Evolutionary conservation across 2,113 vertebrate genomes (phyloP).

Genomic region (Burhinus bistriatus): DNA sequence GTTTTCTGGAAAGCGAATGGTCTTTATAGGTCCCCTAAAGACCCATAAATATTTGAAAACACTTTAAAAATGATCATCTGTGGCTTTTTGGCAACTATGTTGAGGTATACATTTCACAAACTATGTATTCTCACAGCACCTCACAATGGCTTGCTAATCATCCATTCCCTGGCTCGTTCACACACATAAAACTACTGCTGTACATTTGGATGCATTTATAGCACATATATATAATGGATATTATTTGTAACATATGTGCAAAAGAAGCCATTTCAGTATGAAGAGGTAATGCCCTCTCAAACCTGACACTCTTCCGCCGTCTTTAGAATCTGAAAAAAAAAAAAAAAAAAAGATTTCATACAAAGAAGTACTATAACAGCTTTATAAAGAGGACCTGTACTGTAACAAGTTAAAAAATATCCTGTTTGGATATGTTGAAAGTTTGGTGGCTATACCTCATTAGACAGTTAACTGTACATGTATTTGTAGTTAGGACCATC

Average conservation of each 20-base stretch:
- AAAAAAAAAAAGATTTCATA: background rate
- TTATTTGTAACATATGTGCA: background rate
- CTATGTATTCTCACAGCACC: background rate
- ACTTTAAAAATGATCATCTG: conserved; percentile 30
- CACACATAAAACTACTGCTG: background rate
- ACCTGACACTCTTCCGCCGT: fast-evolving
- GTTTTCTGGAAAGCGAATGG: conserved; percentile 18
- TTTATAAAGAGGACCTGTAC: background rate
- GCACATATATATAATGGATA: background rate
- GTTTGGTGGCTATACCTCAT: background rate
- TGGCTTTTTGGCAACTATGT: background rate
- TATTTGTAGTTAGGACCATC: background rate
- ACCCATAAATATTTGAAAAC: conserved; percentile 51
- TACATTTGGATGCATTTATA: conserved; percentile 12
- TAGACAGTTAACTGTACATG: background rate
- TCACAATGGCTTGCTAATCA: background rate
- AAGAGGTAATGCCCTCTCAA: background rate
- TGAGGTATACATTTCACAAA: conserved; percentile 28
- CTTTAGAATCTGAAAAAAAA: background rate
- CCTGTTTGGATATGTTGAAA: background rate
- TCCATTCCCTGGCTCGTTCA: background rate
- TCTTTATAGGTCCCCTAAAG: conserved; percentile 10
- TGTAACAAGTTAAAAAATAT: background rate
- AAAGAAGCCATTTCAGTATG: background rate
- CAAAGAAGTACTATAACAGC: background rate